Conservation (phyloP, 2,797 vertebrate genomes). For the Pristis pectinata region DNA sequence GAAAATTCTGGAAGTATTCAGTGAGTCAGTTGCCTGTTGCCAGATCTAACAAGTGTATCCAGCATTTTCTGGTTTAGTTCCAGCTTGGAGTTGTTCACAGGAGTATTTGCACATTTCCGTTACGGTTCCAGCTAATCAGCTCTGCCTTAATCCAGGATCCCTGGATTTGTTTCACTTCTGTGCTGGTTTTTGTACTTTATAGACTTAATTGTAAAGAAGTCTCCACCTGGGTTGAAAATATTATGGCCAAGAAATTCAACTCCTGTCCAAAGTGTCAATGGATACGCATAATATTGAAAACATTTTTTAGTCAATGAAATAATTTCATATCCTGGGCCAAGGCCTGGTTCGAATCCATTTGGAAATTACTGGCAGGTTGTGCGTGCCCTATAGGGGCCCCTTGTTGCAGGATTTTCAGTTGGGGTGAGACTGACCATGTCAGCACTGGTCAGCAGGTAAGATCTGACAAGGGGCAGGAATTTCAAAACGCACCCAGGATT, state of each 20-base stretch:
- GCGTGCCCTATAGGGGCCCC: neutral
- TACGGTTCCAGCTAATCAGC: neutral
- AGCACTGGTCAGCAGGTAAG: no score
- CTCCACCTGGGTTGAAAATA: neutral
- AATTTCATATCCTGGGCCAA: neutral
- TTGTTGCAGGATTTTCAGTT: neutral
- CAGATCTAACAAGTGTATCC: no score
- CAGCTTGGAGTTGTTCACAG: neutral
- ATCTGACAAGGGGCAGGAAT: no score
- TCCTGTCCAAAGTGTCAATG: neutral
- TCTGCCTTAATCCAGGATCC: neutral
- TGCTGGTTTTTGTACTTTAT: neutral
- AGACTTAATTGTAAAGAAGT: neutral
- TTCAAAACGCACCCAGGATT: no score
- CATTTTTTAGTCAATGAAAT: no score
- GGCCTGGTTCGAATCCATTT: neutral
- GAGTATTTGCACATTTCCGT: neutral
- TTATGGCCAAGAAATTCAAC: neutral
- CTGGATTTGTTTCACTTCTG: neutral
- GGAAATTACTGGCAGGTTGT: neutral
- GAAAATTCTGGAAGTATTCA: no score
- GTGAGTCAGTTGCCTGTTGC: no score
- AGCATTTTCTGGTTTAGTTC: no score
- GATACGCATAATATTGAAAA: neutral
- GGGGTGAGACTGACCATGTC: neutral